A percentile compares a stretch with the other conserved stretches of the same genome.
These are phyloP conservation scores for Andinoacara biseriatus DNA, from an alignment of 2,113 vertebrate genomes.

Conservation along the genomic window DNA sequence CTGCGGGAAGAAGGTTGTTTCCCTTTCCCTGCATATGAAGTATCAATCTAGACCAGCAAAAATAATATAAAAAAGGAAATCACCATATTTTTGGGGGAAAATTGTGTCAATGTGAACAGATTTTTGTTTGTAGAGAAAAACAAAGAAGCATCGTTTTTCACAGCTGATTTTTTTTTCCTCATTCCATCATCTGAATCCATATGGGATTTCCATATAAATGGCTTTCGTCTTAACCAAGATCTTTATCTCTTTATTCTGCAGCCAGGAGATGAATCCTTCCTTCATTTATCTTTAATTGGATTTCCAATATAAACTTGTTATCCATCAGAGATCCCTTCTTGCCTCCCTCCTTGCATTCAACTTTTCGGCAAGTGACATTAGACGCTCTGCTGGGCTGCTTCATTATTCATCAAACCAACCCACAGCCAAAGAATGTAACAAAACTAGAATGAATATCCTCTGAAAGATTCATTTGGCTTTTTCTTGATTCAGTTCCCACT, in stretches of 20 bases:
- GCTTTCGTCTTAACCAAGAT: slow-evolving; percentile 43
- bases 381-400: slow-evolving; percentile 45
- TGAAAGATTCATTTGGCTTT: slow-evolving; percentile 28
- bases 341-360: slow-evolving; percentile 42
- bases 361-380: slow-evolving; percentile 63
- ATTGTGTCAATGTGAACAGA: background rate
- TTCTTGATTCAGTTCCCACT: slow-evolving; percentile 14
- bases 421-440: slow-evolving; percentile 36
- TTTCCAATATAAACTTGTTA: slow-evolving; percentile 66
- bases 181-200: slow-evolving; percentile 36
- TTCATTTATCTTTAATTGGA: slow-evolving; percentile 76
- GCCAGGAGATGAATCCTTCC: slow-evolving; percentile 53
- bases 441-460: slow-evolving; percentile 33
- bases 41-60: background rate
- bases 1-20: background rate
- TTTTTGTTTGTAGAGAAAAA: background rate
- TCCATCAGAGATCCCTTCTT: slow-evolving; percentile 51
- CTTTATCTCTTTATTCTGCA: slow-evolving; percentile 43
- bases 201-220: slow-evolving; percentile 68
- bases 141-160: background rate
- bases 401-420: slow-evolving; percentile 64
- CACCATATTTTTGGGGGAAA: background rate
- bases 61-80: background rate
- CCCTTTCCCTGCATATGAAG: background rate
- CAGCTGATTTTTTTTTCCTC: background rate